Base-by-base conservation (phyloP, 92 coral and sea anemone species). In the Nematostella vectensis region DNA sequence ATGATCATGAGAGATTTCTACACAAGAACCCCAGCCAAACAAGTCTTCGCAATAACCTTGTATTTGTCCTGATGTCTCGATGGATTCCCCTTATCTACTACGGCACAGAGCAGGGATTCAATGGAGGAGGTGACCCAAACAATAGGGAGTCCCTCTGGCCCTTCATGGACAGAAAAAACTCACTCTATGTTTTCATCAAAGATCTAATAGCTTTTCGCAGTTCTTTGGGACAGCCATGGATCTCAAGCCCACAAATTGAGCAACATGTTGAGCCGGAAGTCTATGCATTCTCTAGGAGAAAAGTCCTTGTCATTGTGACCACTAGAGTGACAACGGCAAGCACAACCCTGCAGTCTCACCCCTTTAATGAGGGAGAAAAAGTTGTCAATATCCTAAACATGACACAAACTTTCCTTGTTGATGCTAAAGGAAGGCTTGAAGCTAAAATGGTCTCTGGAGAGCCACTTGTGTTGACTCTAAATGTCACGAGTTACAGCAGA, bases 141-240 rank as follows among this genome's bases (percentile, higher is more conserved):
- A 78, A 79, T 70, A 53, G 93, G 39, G 93, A 83, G 48, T 83
- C 93, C 0, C 49, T 83, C 37, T 83, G 93, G 93, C 93, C 93
- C 39, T 43, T 48, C 49, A 50, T 72, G 78, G 68, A 76, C 67
- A 49, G 62, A 4, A 50, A 22, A 29, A 51, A 62, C 48, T 69
- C 50, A 13, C 60, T 83, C 39, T 83, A 83, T 77, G 68, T 48
- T 9, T 82, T 82, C 52, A 77, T 82, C 50, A 51, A 78, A 67
- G 29, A 23, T 0, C 77, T 82, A 47, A 55, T 57, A 11, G 11
- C 61, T 27, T 68, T 82, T 49, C 83, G 85, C n/a, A 67, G 36
- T 18, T 55, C 74, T 18, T 73, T 47, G 24, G 71, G 77, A 19
- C 21, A 57, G 18, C 49, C 39, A 0, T 82, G 91, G 91, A 47